phyloP scores from a whole-genome alignment of 2,888 invertebrate genomes.

The Taenaris catops region DNA sequence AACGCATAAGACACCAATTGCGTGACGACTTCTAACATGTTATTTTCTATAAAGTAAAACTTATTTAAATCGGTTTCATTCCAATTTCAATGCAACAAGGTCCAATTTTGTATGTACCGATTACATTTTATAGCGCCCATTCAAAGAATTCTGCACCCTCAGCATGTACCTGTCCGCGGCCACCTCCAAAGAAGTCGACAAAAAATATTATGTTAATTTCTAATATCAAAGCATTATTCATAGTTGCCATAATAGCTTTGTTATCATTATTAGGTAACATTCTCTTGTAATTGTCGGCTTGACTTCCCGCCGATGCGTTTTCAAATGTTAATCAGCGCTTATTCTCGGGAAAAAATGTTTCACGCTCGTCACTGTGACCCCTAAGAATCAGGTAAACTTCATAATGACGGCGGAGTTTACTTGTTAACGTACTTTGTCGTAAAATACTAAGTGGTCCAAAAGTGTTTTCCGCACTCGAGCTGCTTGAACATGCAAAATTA shows the following conservation, averaged over 20 bases:
- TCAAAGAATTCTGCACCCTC: conserved; percentile 79
- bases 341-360: conserved; percentile 31
- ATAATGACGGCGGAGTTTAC: conserved; percentile 14
- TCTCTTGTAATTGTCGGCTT: conserved; percentile 53
- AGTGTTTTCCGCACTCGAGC: too few species aligned
- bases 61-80: conserved; percentile 25
- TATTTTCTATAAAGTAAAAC: too few species aligned
- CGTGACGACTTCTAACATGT: too few species aligned
- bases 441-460: not conserved
- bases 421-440: conserved; percentile 17
- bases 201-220: conserved; percentile 76
- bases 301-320: conserved; percentile 31
- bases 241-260: conserved; percentile 72
- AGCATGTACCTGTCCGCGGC: conserved; percentile 73
- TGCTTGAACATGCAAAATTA: too few species aligned
- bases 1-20: conserved; percentile 29
- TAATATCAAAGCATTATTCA: conserved; percentile 71
- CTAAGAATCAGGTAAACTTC: conserved; percentile 22
- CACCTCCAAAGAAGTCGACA: conserved; percentile 69
- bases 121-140: conserved; percentile 47
- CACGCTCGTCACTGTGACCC: conserved; percentile 41
- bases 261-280: conserved; percentile 70
- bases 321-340: conserved; percentile 38
- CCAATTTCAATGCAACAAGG: conserved; percentile 26
- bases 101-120: conserved; percentile 23